These are phyloP conservation scores for Pavo muticus DNA, from an alignment of 2,113 vertebrate genomes.

Conservation along the genomic window DNA sequence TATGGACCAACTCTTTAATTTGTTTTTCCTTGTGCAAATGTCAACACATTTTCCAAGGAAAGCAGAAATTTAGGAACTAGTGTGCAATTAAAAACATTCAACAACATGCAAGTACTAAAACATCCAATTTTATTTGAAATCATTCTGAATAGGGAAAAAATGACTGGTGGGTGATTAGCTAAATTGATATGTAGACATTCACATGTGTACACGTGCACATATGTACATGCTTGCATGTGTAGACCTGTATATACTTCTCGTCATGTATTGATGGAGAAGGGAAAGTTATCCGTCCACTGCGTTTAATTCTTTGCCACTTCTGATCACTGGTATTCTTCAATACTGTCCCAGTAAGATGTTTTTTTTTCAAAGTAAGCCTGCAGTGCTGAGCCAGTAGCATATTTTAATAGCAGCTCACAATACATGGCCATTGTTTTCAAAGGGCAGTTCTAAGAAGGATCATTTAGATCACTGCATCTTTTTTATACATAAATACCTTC, in stretches of 20 bases:
- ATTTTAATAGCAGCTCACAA: rapidly evolving
- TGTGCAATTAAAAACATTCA: background rate
- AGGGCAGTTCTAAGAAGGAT: background rate
- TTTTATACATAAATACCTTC: background rate
- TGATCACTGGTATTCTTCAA: background rate
- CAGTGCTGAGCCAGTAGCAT: rapidly evolving
- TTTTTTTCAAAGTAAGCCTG: background rate
- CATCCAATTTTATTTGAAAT: background rate
- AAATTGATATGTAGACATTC: background rate
- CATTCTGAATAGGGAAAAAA: background rate
- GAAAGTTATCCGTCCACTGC: background rate
- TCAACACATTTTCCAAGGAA: background rate
- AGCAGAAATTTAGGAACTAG: background rate
- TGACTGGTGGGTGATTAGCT: background rate
- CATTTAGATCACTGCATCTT: background rate
- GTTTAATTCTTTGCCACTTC: background rate
- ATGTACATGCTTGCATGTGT: rapidly evolving
- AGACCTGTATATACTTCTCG: background rate
- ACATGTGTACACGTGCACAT: background rate
- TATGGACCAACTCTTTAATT: background rate
- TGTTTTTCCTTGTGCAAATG: background rate
- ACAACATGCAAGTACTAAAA: background rate
- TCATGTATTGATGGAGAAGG: background rate
- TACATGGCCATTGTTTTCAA: background rate
- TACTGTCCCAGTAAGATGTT: background rate